phyloP scores from a whole-genome alignment of 1,140 invertebrate genomes.

The Cylas formicarius region DNA sequence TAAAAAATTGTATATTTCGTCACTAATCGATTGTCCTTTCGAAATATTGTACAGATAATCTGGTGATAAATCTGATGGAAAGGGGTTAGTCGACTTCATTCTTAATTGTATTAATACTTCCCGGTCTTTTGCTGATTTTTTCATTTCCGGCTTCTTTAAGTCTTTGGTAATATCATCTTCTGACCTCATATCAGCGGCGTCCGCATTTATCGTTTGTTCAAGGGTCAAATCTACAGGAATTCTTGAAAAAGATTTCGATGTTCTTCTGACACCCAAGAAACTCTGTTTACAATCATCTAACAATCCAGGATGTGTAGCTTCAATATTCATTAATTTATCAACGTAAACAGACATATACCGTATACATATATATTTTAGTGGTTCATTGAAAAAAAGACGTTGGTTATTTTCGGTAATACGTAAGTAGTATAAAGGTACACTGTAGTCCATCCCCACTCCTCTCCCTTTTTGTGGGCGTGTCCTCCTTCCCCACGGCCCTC shows the following conservation, averaged over 20 bases:
- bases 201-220: conserved; percentile 34
- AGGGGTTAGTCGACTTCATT: conserved; percentile 11
- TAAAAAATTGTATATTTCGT: conserved; percentile 17
- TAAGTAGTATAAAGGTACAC: no score
- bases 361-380: conserved; percentile 23
- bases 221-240: conserved; percentile 28
- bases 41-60: conserved; percentile 15
- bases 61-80: conserved; percentile 9
- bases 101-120: neutral
- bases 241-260: conserved; percentile 26
- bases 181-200: conserved; percentile 19
- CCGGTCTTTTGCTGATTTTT: neutral
- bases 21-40: conserved; percentile 5
- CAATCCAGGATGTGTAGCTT: conserved; percentile 32
- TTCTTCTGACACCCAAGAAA: conserved; percentile 28
- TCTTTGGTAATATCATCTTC: conserved; percentile 8
- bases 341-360: conserved; percentile 19
- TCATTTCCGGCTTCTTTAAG: neutral
- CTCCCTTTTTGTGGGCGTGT: no score
- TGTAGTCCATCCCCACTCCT: no score
- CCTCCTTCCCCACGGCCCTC: no score
- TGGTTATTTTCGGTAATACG: conserved; percentile 19
- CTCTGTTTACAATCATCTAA: conserved; percentile 16
- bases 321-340: conserved; percentile 14
- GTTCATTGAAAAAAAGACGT: conserved; percentile 21